A percentile compares a stretch with the other conserved stretches of the same genome.
Evolutionary conservation across 2,113 vertebrate genomes (phyloP).

Genomic region (Danio rerio): DNA sequence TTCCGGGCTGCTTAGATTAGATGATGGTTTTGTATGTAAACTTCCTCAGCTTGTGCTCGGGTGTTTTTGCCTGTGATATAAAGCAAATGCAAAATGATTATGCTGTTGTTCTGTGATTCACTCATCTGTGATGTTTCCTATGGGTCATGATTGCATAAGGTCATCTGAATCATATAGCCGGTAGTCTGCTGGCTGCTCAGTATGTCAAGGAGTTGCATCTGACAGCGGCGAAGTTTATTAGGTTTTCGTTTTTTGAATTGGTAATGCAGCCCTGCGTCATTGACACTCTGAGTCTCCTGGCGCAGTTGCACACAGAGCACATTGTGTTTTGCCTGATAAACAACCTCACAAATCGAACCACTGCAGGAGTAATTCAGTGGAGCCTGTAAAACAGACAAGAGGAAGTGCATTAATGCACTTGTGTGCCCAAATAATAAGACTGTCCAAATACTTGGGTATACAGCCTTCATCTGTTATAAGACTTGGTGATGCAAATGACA

Average conservation of each 20-base stretch:
- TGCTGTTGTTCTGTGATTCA: conserved; percentile 42
- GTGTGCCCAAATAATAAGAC: conserved; percentile 49
- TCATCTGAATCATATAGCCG: conserved; percentile 40
- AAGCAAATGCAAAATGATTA: conserved; percentile 19
- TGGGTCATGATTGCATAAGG: conserved; percentile 42
- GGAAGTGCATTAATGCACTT: conserved; percentile 44
- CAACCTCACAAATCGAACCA: conserved; percentile 50
- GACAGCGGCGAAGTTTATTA: conserved; percentile 48
- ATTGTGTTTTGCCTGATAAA: conserved; percentile 53
- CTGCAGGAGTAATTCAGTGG: conserved; percentile 47
- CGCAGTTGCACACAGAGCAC: conserved; percentile 42
- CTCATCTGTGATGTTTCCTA: conserved; percentile 35
- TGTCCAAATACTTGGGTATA: conserved; percentile 19
- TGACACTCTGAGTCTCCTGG: conserved; percentile 34
- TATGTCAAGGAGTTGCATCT: conserved; percentile 17
- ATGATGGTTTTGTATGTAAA: conserved; percentile 40
- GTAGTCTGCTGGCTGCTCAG: conserved; percentile 7
- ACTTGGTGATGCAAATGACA: neutral
- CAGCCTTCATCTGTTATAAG: conserved; percentile 34
- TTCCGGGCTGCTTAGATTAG: neutral
- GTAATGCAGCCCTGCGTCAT: conserved; percentile 40
- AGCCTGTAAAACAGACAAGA: conserved; percentile 31
- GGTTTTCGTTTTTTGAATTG: conserved; percentile 51
- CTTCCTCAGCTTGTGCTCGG: conserved; percentile 13
- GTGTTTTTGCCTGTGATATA: conserved; percentile 30